Evolutionary conservation across 2,797 vertebrate species (phyloP), one percentile per base, ranked within the genome.

Genomic region (Pantherophis vulpinus): DNA sequence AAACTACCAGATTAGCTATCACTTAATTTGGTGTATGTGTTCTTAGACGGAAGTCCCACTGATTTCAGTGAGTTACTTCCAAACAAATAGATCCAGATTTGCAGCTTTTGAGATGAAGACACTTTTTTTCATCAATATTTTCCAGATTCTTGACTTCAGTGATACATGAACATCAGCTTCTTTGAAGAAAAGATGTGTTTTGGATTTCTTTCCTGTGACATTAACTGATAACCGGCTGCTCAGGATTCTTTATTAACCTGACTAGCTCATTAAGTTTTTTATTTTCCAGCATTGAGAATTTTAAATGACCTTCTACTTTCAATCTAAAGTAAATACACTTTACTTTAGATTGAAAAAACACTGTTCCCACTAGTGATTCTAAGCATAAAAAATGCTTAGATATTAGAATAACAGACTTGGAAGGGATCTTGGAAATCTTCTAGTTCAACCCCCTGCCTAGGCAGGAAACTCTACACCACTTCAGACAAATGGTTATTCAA

Each of bases 241-340:
- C 20, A 83, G 27, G 66, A 89, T 83, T 89, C 92, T 32, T 66
- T 29, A 79, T 89, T 92, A 92, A 92, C 37, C 63, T 83, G 12
- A 18, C 4, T 7, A 60, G 56, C 37, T 37, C n/a, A 13, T 23
- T 61, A 56, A 92, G 42, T 66, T 54, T 54, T 79, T 83, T 58
- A 58, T 32, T 59, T 60, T 27, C 27, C 27, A 89, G 37, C 87
- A 79, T 54, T n/a, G 27, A 60, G 87, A 89, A 83, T 42, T 55
- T 90, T 79, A 89, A 51, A 8, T 47, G 37, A 59, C 5, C 55
- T 59, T 86, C 10, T 7, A 14, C 14, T 92, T 59, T 18, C 37
- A n/a, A 11, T 79, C 55, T 74, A 88, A 74, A 92, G 9, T 87
- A 92, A 60, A 92, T 79, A 79, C 79, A 88, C 60, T 61, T 61